These are phyloP conservation scores for Arbacia lixula DNA, from an alignment of 53 echinoderm and acorn worm genomes.

Conservation along the genomic window DNA sequence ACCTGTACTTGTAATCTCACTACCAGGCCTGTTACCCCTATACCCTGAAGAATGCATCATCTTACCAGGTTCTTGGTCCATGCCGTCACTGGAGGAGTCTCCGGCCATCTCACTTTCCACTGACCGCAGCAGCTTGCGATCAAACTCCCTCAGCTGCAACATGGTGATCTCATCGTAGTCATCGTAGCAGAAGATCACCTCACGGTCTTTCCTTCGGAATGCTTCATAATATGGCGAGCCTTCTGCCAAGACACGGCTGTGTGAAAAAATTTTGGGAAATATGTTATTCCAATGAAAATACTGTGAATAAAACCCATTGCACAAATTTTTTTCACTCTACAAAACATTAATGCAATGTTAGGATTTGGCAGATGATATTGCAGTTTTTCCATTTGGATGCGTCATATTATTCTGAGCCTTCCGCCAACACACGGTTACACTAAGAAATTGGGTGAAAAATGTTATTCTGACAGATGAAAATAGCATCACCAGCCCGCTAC, in stretches of 20 bases:
- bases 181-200: constrained; percentile 95
- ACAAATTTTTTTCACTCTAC: no score
- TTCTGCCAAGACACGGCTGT: constrained; percentile 90
- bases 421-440: no score
- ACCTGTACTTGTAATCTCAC: not conserved
- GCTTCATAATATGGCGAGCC: constrained; percentile 95
- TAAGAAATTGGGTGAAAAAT: no score
- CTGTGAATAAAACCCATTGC: no score
- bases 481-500: no score
- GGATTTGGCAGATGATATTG: no score
- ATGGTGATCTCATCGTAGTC: constrained; percentile 95
- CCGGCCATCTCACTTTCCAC: constrained; percentile 95
- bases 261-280: no score
- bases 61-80: not conserved
- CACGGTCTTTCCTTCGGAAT: constrained; percentile 73
- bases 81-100: constrained; percentile 17
- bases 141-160: constrained; percentile 96
- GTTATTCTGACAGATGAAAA: no score
- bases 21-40: not conserved
- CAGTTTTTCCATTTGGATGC: no score
- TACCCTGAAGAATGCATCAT: not conserved
- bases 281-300: no score
- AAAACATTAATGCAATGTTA: no score
- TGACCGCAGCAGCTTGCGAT: constrained; percentile 81
- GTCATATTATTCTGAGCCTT: no score